A percentile compares a stretch with the other conserved stretches of the same genome.
Evolutionary conservation across 2,888 invertebrate species (phyloP).

Genomic region (Dryomyza anilis): DNA sequence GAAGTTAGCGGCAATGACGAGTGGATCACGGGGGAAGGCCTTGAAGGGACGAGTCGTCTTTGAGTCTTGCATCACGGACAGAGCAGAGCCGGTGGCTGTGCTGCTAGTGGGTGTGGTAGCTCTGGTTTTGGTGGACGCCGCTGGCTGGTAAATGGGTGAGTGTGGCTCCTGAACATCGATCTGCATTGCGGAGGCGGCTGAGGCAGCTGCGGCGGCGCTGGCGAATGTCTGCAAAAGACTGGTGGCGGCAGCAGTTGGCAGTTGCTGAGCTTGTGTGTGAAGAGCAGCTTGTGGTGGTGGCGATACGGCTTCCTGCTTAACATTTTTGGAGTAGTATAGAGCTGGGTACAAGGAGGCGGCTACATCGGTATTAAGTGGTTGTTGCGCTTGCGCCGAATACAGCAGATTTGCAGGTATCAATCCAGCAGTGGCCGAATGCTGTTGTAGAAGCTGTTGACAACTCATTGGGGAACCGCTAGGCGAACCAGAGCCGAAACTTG

Average conservation of each 20-base stretch:
- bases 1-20: slow-evolving; percentile 67
- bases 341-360: slow-evolving; percentile 44
- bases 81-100: slow-evolving; percentile 26
- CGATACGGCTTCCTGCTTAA: slow-evolving; percentile 40
- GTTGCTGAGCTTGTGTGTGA: slow-evolving; percentile 33
- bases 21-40: slow-evolving; percentile 74
- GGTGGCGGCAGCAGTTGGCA: slow-evolving; percentile 32
- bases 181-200: slow-evolving; percentile 37
- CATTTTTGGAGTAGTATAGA: slow-evolving; percentile 42
- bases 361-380: slow-evolving; percentile 25
- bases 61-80: slow-evolving; percentile 38
- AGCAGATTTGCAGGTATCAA: slow-evolving; percentile 20
- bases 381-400: slow-evolving; percentile 27
- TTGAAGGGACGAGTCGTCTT: slow-evolving; percentile 70
- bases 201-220: slow-evolving; percentile 37
- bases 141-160: slow-evolving; percentile 17
- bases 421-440: not conserved
- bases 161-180: slow-evolving; percentile 33
- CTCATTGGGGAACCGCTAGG: slow-evolving; percentile 46
- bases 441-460: slow-evolving; percentile 16
- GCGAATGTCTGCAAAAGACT: slow-evolving; percentile 41
- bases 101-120: slow-evolving; percentile 37
- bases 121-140: slow-evolving; percentile 33
- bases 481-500: slow-evolving; percentile 52
- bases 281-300: slow-evolving; percentile 30